Conservation (phyloP, 2,888 invertebrate species). For the Tridacna crocea region DNA sequence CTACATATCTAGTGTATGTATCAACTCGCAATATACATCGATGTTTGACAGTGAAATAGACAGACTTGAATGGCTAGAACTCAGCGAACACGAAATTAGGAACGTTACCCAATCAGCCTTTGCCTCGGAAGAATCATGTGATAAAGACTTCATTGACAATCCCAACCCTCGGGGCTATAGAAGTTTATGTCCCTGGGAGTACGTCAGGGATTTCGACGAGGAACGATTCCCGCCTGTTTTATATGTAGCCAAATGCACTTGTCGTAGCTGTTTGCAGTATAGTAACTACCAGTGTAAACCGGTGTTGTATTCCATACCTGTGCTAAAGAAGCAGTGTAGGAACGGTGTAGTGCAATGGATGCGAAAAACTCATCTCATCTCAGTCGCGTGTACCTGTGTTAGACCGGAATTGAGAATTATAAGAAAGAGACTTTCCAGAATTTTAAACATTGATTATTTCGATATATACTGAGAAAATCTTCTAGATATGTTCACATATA, state of each 20-base stretch:
- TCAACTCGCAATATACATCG: slow-evolving; percentile 49
- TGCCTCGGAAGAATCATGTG: slow-evolving; percentile 31
- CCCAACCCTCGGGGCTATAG: slow-evolving; percentile 42
- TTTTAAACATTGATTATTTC: slow-evolving; percentile 25
- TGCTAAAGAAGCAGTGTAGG: slow-evolving; percentile 50
- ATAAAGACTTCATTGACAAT: slow-evolving; percentile 1
- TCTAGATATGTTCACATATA: neutral
- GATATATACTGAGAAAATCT: slow-evolving; percentile 2
- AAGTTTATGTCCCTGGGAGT: slow-evolving; percentile 60
- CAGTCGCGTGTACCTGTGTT: slow-evolving; percentile 55
- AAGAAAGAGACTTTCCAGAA: slow-evolving; percentile 23
- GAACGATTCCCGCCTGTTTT: slow-evolving; percentile 52
- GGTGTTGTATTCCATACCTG: slow-evolving; percentile 59
- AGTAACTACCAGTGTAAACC: slow-evolving; percentile 55
- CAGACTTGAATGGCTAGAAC: slow-evolving; percentile 35
- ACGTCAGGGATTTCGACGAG: slow-evolving; percentile 45
- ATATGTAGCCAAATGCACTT: slow-evolving; percentile 54
- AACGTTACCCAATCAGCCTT: slow-evolving; percentile 53
- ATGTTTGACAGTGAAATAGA: slow-evolving; percentile 51
- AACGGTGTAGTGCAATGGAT: slow-evolving; percentile 46
- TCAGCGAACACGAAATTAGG: slow-evolving; percentile 39
- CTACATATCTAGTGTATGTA: slow-evolving; percentile 30
- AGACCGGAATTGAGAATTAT: slow-evolving; percentile 28
- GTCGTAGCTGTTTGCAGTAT: slow-evolving; percentile 39
- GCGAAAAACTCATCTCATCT: slow-evolving; percentile 47